Evolutionary conservation across 2,888 invertebrate species (phyloP).

Genomic region (Apodemia mormo): DNA sequence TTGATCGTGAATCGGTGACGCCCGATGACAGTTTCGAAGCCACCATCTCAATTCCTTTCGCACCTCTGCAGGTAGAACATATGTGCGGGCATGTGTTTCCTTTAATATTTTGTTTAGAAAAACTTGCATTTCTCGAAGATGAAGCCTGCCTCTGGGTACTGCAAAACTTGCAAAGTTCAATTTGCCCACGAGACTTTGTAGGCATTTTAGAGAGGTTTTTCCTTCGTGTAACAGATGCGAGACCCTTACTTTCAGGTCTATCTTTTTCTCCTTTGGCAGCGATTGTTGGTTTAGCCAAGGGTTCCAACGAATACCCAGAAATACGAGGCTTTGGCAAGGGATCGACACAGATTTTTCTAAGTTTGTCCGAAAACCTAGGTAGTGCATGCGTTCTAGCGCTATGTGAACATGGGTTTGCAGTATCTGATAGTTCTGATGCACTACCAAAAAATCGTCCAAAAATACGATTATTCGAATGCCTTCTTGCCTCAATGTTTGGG

Average conservation of each 20-base stretch:
- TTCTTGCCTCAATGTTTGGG: background rate
- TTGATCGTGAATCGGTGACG: background rate
- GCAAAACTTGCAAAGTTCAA: constrained; percentile 15
- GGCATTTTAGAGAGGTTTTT: background rate
- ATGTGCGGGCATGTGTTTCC: background rate
- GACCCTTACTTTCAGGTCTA: background rate
- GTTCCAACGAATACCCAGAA: constrained; percentile 22
- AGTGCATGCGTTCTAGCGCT: background rate
- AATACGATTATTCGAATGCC: background rate
- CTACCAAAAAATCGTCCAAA: constrained; percentile 19
- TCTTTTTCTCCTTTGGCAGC: constrained; percentile 17
- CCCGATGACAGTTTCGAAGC: constrained; percentile 3
- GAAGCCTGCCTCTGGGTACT: constrained; percentile 15
- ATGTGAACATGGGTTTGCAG: constrained; percentile 1
- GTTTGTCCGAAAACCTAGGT: constrained; percentile 13
- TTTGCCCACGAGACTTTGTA: background rate
- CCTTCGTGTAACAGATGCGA: constrained; percentile 1
- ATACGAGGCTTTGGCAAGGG: background rate
- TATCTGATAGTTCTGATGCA: constrained; percentile 15
- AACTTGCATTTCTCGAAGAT: background rate
- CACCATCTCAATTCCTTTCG: constrained; percentile 14
- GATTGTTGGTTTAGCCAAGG: constrained; percentile 22
- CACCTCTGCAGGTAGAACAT: background rate
- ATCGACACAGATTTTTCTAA: background rate
- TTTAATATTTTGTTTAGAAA: constrained; percentile 3